Evolutionary conservation across 2,888 invertebrate genomes (phyloP), one percentile per base, ranked within the genome.

Genomic region (Tupiocoris notatus): DNA sequence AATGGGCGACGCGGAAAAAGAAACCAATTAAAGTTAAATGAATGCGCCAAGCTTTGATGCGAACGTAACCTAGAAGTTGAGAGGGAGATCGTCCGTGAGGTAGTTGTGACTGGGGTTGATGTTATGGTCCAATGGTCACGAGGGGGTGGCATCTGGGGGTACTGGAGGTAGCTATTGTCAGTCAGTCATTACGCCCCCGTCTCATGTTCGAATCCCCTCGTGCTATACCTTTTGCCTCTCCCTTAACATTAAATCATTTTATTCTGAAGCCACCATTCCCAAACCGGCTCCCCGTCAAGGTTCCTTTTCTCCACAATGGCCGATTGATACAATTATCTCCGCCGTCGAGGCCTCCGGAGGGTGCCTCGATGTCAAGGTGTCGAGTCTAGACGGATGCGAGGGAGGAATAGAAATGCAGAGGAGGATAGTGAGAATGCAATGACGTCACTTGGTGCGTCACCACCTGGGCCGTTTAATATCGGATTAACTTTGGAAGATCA

Each of bases 401-500:
- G 18, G 59, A 20, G n/a, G 18, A 59, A 6, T n/a, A n/a, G 59
- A 39, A 12, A 39, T 39, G 12, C 39, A 12, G 39, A 39, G n/a
- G 18, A 63, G 20, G 21, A 16, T 6, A 21, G 22, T 2, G 22
- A 16, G 63, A 59, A n/a, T 24, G 39, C 63, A 39, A 73, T 73
- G 73, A 73, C 73, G 73, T 73, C 73, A 73, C 59, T 20, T 7
- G 18, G 39, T 66, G 66, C 66, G 63, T 63, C 73, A 73, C 63
- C 73, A 73, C 73, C 73, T 73, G 73, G 73, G 73, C 56, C 73
- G 24, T 73, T 73, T 73, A 73, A 73, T 73, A 73, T 73, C 73
- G 73, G 73, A 73, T 73, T 73, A 73, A 73, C 73, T 73, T 57
- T 18, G 63, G 22, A 17, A 58, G 59, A 70, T 70, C 70, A n/a